Base-by-base conservation (phyloP, 2,888 invertebrate genomes). In the Choreutis nemorana region DNA sequence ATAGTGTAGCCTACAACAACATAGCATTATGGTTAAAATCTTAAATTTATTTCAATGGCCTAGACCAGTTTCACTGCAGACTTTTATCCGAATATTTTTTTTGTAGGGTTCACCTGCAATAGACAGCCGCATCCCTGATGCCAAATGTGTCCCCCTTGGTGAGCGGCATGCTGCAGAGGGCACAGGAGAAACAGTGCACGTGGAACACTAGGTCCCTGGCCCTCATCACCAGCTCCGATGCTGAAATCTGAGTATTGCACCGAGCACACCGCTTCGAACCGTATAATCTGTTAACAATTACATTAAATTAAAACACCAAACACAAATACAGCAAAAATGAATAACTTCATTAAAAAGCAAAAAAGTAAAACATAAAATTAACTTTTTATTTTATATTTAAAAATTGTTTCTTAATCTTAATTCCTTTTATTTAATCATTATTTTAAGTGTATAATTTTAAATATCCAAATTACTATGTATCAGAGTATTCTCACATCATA, bases 91-190 rank as follows among this genome's bases (percentile, higher is more conserved):
- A n/a, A n/a, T n/a, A n/a, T n/a, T n/a, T 16, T 24, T n/a, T 7
- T 10, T 16, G n/a, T n/a, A n/a, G n/a, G n/a, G n/a, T 34, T 36
- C 44, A 84, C 79, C 92, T 87, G 81, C 96, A 96, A 60, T 93
- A 89, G 27, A 96, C 90, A 42, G 90, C 86, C 32, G 91, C 88
- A 46, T 93, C 91, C 45, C 92, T 84, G 80, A 96, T 91, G 42
- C 95, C 95, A 77, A 95, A 97, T 50, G 94, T 93, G 62, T 97
- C 97, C 23, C 97, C 97, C 59, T 95, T 94, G 33, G 89, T 91
- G 35, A 97, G 82, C 3, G 90, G 88, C 20, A 89, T 84, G 61
- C 87, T 88, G 81, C 97, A 97, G 28, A 90, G 86, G 23, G 90
- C 89, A 66, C 97, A 97, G 26, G 91, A 91, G 81, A 97, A 97